Conservation (phyloP, 2,113 vertebrate species). For the Colossoma macropomum region DNA sequence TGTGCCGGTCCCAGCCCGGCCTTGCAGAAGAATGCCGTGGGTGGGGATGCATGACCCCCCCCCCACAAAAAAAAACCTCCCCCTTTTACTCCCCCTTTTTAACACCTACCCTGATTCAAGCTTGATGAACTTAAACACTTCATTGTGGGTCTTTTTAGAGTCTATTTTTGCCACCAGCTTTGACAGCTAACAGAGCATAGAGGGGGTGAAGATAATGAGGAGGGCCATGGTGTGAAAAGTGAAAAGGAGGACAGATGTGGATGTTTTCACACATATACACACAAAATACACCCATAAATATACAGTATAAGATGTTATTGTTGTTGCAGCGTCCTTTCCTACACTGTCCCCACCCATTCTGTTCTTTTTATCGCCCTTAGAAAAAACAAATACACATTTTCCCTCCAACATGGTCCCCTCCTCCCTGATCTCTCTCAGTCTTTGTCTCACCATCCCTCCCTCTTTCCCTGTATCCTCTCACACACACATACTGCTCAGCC, state of each 20-base stretch:
- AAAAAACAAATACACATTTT: conserved; percentile 17
- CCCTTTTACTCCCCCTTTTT: conserved; percentile 69
- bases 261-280: conserved; percentile 22
- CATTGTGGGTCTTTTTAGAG: conserved; percentile 63
- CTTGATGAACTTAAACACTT: conserved; percentile 80
- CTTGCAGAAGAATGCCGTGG: conserved; percentile 70
- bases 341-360: not conserved
- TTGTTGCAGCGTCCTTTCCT: not conserved
- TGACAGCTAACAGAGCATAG: conserved; percentile 43
- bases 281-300: not conserved
- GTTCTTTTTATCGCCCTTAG: not conserved
- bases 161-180: not conserved
- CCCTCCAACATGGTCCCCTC: conserved; percentile 3
- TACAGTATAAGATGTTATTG: not conserved
- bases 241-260: conserved; percentile 31
- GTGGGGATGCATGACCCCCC: conserved; percentile 71
- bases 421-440: not conserved
- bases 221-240: not conserved
- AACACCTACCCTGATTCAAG: conserved; percentile 68
- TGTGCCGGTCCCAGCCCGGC: conserved; percentile 67
- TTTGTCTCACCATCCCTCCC: too few species aligned
- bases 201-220: conserved; percentile 25
- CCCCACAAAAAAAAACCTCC: not conserved
- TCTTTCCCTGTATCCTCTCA: conserved; percentile 11
- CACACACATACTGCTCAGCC: conserved; percentile 46